A percentile compares a stretch with the other conserved stretches of the same genome.
Conservation (phyloP, 92 coral and sea anemone species). For the Meandrina meandrites region DNA sequence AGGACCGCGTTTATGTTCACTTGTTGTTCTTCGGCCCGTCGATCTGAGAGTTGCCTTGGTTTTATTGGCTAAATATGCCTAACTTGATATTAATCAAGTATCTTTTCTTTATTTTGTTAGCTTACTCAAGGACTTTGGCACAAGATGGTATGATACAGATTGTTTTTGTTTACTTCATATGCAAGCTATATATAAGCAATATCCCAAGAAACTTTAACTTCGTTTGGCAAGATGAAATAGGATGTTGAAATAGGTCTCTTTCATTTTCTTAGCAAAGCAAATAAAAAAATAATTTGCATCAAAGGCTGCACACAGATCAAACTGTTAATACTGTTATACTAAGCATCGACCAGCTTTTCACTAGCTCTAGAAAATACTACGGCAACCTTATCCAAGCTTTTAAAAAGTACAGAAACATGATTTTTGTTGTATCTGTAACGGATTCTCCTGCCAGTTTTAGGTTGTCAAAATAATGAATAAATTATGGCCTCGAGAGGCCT, state of each 20-base stretch:
- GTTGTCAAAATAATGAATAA: too few relatives aligned
- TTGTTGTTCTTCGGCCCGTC: too few relatives aligned
- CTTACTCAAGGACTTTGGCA: not conserved
- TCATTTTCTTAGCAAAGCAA: not conserved
- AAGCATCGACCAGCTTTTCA: not conserved
- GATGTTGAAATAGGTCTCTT: not conserved
- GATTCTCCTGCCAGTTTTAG: too few relatives aligned
- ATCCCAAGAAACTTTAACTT: not conserved
- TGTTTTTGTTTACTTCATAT: too few relatives aligned
- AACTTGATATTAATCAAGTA: not conserved
- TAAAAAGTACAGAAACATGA: too few relatives aligned
- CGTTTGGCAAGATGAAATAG: not conserved
- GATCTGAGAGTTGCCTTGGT: too few relatives aligned
- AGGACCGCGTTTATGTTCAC: too few relatives aligned
- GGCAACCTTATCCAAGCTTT: too few relatives aligned
- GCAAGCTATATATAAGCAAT: not conserved
- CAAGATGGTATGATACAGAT: not conserved
- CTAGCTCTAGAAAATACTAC: not conserved
- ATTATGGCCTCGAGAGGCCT: too few relatives aligned
- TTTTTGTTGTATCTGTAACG: too few relatives aligned
- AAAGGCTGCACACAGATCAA: not conserved
- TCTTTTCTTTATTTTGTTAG: not conserved
- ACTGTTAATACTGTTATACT: too few relatives aligned
- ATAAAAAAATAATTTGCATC: too few relatives aligned
- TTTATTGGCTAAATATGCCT: not conserved